Evolutionary conservation across 2,888 invertebrate species (phyloP).

Genomic region (Apotomis betuletana): DNA sequence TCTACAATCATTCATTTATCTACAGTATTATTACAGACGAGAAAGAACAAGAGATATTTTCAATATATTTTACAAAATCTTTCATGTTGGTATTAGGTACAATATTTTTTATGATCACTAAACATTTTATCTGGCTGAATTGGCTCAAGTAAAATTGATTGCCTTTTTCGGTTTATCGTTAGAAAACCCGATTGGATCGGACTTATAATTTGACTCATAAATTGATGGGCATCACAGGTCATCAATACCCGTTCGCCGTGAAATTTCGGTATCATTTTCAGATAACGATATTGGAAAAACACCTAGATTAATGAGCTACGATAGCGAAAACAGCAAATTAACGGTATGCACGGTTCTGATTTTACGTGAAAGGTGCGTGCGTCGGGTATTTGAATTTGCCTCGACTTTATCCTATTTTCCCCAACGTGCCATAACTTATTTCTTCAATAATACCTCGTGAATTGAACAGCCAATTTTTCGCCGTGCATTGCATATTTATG

Average conservation of each 20-base stretch:
- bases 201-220: constrained; percentile 3
- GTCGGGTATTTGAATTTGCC: constrained; percentile 26
- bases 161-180: neutral
- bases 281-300: constrained; percentile 35
- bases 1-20: no score
- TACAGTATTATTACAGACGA: no score
- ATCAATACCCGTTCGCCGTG: constrained; percentile 1
- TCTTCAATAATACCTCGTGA: neutral
- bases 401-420: constrained; percentile 7
- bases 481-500: no score
- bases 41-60: no score
- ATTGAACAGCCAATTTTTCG: neutral
- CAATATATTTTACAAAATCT: no score
- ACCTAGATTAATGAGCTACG: constrained; percentile 27
- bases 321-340: constrained; percentile 25
- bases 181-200: neutral
- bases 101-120: no score
- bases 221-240: constrained; percentile 2
- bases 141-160: neutral
- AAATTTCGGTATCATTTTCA: constrained; percentile 18
- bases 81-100: no score
- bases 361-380: constrained; percentile 9
- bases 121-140: neutral
- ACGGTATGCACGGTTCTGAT: neutral
- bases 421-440: constrained; percentile 3